Evolutionary conservation across 2,888 invertebrate species (phyloP).

Genomic region (Didymodactylos carnosus): DNA sequence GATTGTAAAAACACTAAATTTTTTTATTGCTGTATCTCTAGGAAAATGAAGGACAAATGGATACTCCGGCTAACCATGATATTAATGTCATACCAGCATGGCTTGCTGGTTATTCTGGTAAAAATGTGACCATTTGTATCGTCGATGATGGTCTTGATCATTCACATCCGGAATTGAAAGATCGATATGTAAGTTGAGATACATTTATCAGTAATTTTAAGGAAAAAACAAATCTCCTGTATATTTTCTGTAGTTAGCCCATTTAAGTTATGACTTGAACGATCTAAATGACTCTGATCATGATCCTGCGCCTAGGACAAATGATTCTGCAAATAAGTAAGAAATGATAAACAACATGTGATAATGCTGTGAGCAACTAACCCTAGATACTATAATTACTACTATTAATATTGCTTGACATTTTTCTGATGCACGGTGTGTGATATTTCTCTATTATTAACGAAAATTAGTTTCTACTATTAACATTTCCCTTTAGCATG

Average conservation of each 20-base stretch:
- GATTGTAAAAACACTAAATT: too few relatives aligned
- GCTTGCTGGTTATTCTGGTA: constrained; percentile 76
- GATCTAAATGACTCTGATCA: constrained; percentile 12
- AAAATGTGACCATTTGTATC: constrained; percentile 82
- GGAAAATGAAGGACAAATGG: constrained; percentile 6
- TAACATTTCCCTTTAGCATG: too few relatives aligned
- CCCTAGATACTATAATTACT: background rate
- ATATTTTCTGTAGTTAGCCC: constrained; percentile 1
- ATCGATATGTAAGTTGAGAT: constrained; percentile 57
- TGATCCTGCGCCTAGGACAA: constrained; percentile 13
- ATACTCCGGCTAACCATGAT: constrained; percentile 36
- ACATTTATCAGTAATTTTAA: background rate
- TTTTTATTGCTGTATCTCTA: background rate
- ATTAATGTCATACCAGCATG: constrained; percentile 92
- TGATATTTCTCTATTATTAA: background rate
- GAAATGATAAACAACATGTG: background rate
- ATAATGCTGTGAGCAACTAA: too few relatives aligned
- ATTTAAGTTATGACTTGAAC: constrained; percentile 15
- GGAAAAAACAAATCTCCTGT: background rate
- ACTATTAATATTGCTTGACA: background rate
- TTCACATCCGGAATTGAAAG: constrained; percentile 71
- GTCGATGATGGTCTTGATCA: constrained; percentile 87
- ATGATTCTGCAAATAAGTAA: constrained; percentile 14
- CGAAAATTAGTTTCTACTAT: too few relatives aligned
- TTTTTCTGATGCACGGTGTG: background rate